phyloP scores from a whole-genome alignment of 2,113 vertebrate species.

The Uropsilus gracilis region DNA sequence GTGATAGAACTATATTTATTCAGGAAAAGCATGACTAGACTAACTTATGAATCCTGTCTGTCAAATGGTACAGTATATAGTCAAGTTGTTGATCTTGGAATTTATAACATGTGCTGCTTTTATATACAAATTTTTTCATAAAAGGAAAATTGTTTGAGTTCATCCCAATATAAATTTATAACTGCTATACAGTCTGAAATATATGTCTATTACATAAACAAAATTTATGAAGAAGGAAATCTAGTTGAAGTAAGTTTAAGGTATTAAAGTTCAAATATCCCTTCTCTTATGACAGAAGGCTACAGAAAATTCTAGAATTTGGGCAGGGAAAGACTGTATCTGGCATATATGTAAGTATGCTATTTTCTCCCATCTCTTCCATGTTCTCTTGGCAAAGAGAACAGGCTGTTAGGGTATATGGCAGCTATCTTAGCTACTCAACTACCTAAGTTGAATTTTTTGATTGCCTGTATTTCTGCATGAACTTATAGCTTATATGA shows the following conservation, averaged over 20 bases:
- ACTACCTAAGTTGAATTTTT: not conserved
- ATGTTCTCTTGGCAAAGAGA: not conserved
- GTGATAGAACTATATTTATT: constrained; percentile 66
- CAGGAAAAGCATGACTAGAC: constrained; percentile 51
- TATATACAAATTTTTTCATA: constrained; percentile 64
- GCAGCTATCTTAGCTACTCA: not conserved
- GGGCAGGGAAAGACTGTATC: not conserved
- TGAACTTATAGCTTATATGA: not conserved
- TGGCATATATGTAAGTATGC: not conserved
- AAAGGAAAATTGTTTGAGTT: constrained; percentile 47
- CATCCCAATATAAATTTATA: not conserved
- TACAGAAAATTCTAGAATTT: not conserved
- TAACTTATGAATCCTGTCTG: constrained; percentile 39
- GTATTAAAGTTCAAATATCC: not conserved
- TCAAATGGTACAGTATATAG: constrained; percentile 35
- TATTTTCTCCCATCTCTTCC: not conserved
- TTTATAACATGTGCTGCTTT: constrained; percentile 63
- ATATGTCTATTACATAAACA: not conserved
- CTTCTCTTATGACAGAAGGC: not conserved
- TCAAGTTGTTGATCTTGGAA: constrained; percentile 59
- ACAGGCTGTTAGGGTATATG: not conserved
- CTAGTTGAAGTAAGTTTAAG: constrained; percentile 40
- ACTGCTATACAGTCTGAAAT: not conserved
- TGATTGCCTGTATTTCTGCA: not conserved
- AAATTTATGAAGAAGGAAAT: not conserved